Evolutionary conservation across 2,797 vertebrate genomes (phyloP).

Genomic region (Periophthalmus magnuspinnatus): DNA sequence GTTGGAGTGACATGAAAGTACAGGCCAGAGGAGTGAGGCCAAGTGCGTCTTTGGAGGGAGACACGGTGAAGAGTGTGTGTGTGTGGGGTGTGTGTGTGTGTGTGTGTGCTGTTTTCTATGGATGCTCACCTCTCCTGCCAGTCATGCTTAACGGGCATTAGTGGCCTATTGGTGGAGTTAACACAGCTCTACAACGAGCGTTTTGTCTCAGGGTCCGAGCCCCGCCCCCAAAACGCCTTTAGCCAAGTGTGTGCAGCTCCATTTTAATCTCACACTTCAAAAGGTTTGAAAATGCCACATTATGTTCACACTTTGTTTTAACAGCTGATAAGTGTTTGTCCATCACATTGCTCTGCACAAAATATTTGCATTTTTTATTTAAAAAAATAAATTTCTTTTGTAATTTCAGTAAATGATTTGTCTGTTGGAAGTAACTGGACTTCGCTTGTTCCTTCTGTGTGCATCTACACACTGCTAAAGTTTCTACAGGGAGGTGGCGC

Average conservation of each 20-base stretch:
- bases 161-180: slow-evolving; percentile 70
- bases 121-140: slow-evolving; percentile 73
- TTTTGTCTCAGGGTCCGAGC: slow-evolving; percentile 67
- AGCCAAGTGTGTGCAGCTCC: slow-evolving; percentile 17
- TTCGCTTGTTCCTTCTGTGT: slow-evolving; percentile 78
- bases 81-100: slow-evolving; percentile 31
- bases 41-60: slow-evolving; percentile 45
- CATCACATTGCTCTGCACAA: neutral
- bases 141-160: slow-evolving; percentile 79
- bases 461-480: slow-evolving; percentile 84
- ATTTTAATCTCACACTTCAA: slow-evolving; percentile 25
- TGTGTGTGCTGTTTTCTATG: slow-evolving; percentile 29
- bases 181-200: slow-evolving; percentile 70
- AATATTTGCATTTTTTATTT: neutral
- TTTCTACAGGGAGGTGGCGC: slow-evolving; percentile 90
- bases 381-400: neutral
- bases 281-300: slow-evolving; percentile 22
- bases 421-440: slow-evolving; percentile 78
- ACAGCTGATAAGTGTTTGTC: neutral
- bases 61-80: slow-evolving; percentile 35
- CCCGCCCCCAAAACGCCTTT: slow-evolving; percentile 47
- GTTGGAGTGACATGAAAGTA: slow-evolving; percentile 59
- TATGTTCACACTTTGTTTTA: slow-evolving; percentile 15
- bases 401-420: slow-evolving; percentile 81
- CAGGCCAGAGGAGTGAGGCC: slow-evolving; percentile 32